Evolutionary conservation across 2,797 vertebrate genomes (phyloP).

Genomic region (Nothura maculosa): DNA sequence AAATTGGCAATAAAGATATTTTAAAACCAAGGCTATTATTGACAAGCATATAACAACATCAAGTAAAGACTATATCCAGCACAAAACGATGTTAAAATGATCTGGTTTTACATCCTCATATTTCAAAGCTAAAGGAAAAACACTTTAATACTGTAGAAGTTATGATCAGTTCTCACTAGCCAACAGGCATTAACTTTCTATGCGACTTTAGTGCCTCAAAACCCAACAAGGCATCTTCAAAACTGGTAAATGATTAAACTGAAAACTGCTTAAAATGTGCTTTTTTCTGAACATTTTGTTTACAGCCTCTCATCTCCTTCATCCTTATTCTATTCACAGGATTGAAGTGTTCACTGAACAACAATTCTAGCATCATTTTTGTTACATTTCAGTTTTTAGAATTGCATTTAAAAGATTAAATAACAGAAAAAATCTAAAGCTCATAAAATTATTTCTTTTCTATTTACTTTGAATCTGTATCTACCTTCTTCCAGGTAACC

Average conservation of each 20-base stretch:
- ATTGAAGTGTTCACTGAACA: not conserved
- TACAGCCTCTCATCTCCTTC: not conserved
- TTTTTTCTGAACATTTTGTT: not conserved
- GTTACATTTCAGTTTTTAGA: not conserved
- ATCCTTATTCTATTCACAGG: not conserved
- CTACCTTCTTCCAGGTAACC: not conserved
- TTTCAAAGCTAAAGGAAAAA: not conserved
- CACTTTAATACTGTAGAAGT: not conserved
- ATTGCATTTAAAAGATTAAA: not conserved
- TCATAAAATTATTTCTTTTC: not conserved
- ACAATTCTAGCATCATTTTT: not conserved
- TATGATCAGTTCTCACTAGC: not conserved
- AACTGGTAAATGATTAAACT: not conserved
- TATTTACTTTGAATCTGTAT: not conserved
- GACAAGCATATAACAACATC: not conserved
- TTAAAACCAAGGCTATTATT: not conserved
- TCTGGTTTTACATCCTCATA: not conserved
- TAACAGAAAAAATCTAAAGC: not conserved
- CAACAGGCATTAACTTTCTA: not conserved
- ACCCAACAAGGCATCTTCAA: not conserved
- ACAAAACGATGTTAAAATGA: not conserved
- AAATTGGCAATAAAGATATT: not conserved
- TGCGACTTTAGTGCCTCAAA: not conserved
- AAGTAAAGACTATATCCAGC: not conserved
- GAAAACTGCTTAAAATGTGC: not conserved